These are phyloP conservation scores for Boloria selene DNA, from an alignment of 2,888 invertebrate species.

Conservation along the genomic window DNA sequence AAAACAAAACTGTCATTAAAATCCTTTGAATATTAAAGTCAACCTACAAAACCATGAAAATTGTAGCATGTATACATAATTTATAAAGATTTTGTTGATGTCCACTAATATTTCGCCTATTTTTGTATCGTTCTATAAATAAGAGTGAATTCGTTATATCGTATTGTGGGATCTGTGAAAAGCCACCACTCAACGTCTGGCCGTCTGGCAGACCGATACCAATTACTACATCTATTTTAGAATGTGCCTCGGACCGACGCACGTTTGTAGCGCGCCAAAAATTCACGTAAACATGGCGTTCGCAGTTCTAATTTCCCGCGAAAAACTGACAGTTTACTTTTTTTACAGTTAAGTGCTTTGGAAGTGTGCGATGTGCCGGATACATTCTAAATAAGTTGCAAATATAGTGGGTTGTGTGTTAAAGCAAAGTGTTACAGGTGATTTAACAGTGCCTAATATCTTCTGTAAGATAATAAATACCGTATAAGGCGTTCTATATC, in stretches of 20 bases:
- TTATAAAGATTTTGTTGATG: conserved; percentile 5
- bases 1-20: no score
- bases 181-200: conserved; percentile 58
- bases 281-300: conserved; percentile 42
- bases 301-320: conserved; percentile 38
- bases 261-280: conserved; percentile 41
- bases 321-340: conserved; percentile 26
- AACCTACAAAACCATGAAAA: background rate
- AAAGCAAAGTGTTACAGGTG: background rate
- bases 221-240: conserved; percentile 75
- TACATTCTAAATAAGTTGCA: conserved; percentile 9
- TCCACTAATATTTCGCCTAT: conserved; percentile 2
- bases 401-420: conserved; percentile 3
- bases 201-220: conserved; percentile 64
- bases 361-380: conserved; percentile 30
- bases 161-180: conserved; percentile 16
- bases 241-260: conserved; percentile 46
- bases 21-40: no score
- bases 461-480: conserved; percentile 1
- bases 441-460: background rate
- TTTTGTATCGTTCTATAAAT: conserved; percentile 9
- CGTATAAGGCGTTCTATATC: background rate
- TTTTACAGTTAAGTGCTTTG: background rate
- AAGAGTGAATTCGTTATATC: conserved; percentile 15
- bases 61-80: background rate